Percentiles rank a stretch among this genome's conserved stretches.
phyloP scores from a whole-genome alignment of 64 coral and sea anemone species.

The Platygyra sinensis region DNA sequence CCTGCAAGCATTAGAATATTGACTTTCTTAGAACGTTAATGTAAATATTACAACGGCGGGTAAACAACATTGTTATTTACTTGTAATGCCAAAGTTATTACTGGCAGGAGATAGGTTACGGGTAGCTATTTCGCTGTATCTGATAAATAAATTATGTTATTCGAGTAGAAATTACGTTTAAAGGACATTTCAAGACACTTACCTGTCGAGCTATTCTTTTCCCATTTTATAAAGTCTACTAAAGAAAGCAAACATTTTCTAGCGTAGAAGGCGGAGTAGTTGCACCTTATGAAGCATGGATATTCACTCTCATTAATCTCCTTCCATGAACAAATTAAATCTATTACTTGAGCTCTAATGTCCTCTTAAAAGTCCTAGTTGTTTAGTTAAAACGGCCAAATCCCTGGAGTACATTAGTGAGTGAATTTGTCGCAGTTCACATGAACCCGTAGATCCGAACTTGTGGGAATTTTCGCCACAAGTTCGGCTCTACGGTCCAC shows the following conservation, averaged over 20 bases:
- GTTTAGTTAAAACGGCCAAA: not conserved
- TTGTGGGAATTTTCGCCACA: conserved; percentile 46
- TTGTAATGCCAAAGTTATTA: not conserved
- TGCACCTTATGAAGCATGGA: not conserved
- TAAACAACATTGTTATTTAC: not conserved
- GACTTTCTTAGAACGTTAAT: not conserved
- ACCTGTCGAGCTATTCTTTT: not conserved
- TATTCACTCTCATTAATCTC: not conserved
- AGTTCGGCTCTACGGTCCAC: conserved; percentile 20
- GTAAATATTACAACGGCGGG: not conserved
- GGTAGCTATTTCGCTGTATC: not conserved
- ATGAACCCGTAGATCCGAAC: conserved; percentile 47
- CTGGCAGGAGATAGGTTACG: not conserved
- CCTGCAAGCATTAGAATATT: not conserved
- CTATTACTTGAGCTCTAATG: not conserved
- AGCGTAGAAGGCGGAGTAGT: not conserved
- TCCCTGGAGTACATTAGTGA: not conserved
- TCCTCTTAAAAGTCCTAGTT: not conserved
- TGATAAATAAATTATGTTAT: not conserved
- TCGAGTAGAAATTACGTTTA: not conserved
- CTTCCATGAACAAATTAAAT: not conserved
- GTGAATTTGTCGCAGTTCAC: not conserved
- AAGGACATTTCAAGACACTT: not conserved
- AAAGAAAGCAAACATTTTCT: not conserved
- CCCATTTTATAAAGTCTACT: not conserved